Evolutionary conservation across 37 sponge, comb jelly and placozoan genomes (phyloP).

Genomic region (Diacarnus erythraeanus): DNA sequence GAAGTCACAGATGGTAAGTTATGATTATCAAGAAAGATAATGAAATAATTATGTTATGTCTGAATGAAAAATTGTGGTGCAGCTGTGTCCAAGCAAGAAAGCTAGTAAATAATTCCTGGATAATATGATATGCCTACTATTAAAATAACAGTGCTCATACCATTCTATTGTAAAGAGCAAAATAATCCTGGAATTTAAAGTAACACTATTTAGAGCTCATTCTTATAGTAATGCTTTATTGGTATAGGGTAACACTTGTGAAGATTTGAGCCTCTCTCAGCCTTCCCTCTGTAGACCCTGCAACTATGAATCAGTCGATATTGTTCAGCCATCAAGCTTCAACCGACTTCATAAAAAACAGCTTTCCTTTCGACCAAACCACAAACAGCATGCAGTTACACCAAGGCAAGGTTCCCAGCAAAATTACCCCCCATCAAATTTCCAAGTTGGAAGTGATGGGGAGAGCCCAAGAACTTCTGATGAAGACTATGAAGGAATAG

Average conservation of each 20-base stretch:
- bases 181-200: no score
- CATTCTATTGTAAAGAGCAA: no score
- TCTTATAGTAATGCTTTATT: background rate
- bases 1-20: no score
- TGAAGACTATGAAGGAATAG: constrained; percentile 9
- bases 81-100: no score
- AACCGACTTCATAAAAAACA: constrained; percentile 53
- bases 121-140: no score
- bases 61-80: no score
- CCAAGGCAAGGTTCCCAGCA: background rate
- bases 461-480: constrained; percentile 31
- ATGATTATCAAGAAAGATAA: no score
- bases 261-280: constrained; percentile 30
- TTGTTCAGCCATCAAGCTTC: constrained; percentile 24
- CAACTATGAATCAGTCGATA: background rate
- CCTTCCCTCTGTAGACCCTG: background rate
- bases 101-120: no score
- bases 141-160: no score
- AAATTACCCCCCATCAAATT: background rate
- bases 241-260: background rate
- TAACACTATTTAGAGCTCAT: background rate
- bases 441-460: constrained; percentile 31
- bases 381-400: constrained; percentile 15
- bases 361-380: constrained; percentile 33
- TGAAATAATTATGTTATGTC: no score